Base-by-base conservation (phyloP, 2,888 invertebrate species). In the Cryptus armator region DNA sequence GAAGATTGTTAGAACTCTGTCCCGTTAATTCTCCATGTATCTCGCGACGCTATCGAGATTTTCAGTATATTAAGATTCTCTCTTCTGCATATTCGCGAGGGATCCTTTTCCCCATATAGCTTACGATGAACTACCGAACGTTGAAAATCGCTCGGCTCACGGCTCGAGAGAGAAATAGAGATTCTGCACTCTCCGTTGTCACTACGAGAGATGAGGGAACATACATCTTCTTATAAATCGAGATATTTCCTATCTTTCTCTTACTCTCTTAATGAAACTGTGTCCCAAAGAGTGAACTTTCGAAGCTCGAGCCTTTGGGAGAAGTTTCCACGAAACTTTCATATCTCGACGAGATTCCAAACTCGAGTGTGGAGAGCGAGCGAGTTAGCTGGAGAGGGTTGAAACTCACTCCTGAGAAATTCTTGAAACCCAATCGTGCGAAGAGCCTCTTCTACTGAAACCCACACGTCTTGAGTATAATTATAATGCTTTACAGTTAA, bases 281-380 rank as follows among this genome's bases (percentile, higher is more conserved):
- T 24, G 24, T 16, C 12, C 24, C 56, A 24, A 3, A 56, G 56
- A 19, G 19, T 56, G 24, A 19, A 10, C 56, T 56, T 19, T 56
- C 56, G 56, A 24, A 24, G 56, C 37, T 37, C 56, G 24, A 10
- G 56, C 56, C 16, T 19, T 56, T 9, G 37, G 37, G 24, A 24
- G 56, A 56, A 56, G 56, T 56, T 56, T 56, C 56, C 4, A 56
- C 24, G 10, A 24, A 56, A 56, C 56, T 56, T 56, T 56, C 12
- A 56, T 56, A 56, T 56, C 56, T 56, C 56, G 56, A 56, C 24
- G 24, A 10, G 24, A 56, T 12, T 19, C 5, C 24, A 2, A 16
- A 10, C 16, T 56, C 56, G 9, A 16, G 3, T 16, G 0, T 16
- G 24, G 56, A 24, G 12, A 19, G 2, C 7, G 56, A 12, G 2